Evolutionary conservation across 2,888 invertebrate genomes (phyloP).

Genomic region (Harmothoe impar): DNA sequence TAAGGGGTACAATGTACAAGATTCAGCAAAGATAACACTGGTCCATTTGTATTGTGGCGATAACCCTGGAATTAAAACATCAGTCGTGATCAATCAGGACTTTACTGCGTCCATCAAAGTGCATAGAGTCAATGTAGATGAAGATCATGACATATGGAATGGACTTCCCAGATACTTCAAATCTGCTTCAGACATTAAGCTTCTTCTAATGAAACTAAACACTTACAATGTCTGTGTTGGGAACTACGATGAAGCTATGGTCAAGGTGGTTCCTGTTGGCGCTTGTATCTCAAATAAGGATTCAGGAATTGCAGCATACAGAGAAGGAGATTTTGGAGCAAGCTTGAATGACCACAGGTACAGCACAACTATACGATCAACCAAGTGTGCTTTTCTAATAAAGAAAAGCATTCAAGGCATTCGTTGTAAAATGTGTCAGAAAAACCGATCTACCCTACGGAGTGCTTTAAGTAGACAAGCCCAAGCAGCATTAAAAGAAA

Average conservation of each 20-base stretch:
- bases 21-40: no score
- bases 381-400: not conserved
- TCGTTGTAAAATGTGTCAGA: conserved; percentile 21
- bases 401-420: not conserved
- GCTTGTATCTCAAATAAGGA: no score
- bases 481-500: not conserved
- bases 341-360: not conserved
- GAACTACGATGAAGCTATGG: not conserved
- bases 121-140: no score
- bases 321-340: conserved; percentile 28
- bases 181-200: not conserved
- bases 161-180: not conserved
- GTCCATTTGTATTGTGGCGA: no score
- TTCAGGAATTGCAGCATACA: not conserved
- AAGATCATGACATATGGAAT: not conserved
- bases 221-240: no score
- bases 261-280: not conserved
- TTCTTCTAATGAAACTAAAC: not conserved
- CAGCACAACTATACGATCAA: not conserved
- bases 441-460: conserved; percentile 12
- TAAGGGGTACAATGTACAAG: no score
- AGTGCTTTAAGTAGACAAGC: not conserved
- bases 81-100: no score
- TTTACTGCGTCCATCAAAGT: no score
- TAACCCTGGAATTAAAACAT: no score